Base-by-base conservation (phyloP, 2,888 invertebrate species). In the Eupithecia subfuscata region DNA sequence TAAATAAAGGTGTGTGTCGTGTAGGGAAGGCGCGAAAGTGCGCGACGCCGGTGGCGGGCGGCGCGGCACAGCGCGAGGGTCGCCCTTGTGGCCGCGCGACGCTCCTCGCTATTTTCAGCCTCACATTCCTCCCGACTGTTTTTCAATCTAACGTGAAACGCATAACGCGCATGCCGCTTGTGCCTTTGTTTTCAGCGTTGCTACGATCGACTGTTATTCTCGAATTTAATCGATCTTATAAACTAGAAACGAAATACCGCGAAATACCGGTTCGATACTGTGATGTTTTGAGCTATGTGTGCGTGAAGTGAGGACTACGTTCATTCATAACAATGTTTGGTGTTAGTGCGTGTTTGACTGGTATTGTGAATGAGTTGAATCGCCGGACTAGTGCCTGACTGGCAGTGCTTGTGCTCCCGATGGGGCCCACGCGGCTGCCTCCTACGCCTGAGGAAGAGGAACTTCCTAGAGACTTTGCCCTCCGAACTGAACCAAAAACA, bases 81-180 rank as follows among this genome's bases (percentile, higher is more conserved):
- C 91, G 93, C 92, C 94, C 94, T 93, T 94, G 93, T 88, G 89
- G 89, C 88, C 88, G 88, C 93, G 88, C 90, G 90, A 91, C 92
- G 92, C 92, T 93, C 88, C 91, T 90, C 87, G 93, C 94, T 95
- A 95, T 95, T 95, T 95, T 93, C 89, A 91, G 92, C 92, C 89
- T 90, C 92, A 89, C 94, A 94, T 95, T 94, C 94, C 94, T 91
- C 89, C 85, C 91, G 89, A 91, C 90, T 94, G 94, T 92, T 94
- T 94, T 95, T 91, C 93, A 93, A 93, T 93, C 93, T 92, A 93
- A 94, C 92, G 93, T 92, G 92, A 89, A 94, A 92, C 92, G 89
- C 89, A 91, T 89, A 91, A 89, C 92, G 92, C 90, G 91, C 90
- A 87, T 88, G 92, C 90, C 91, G 93, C 89, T 87, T 87, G 89